phyloP scores from a whole-genome alignment of 2,113 vertebrate genomes.

The Trichechus manatus region DNA sequence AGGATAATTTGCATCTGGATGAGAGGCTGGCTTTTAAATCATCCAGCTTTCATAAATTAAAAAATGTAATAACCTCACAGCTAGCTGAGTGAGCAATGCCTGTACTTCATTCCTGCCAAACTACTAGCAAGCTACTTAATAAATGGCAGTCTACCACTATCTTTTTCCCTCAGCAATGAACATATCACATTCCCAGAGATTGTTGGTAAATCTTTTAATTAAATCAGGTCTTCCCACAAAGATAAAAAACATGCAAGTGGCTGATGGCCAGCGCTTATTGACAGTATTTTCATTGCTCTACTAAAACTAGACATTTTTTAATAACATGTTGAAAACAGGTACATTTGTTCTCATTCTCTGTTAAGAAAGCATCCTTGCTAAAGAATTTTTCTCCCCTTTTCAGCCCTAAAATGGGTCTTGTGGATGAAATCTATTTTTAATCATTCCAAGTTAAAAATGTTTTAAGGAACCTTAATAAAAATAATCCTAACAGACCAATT shows the following conservation, averaged over 20 bases:
- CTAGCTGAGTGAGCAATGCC: background rate
- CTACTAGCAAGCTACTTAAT: background rate
- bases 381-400: conserved; percentile 47
- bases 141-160: background rate
- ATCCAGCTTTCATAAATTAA: background rate
- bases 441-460: conserved; percentile 26
- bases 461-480: conserved; percentile 58
- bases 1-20: background rate
- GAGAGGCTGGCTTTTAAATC: conserved; percentile 32
- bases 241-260: background rate
- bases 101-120: background rate
- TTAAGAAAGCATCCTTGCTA: conserved; percentile 30
- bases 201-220: conserved; percentile 46
- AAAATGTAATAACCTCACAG: background rate
- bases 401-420: conserved; percentile 10
- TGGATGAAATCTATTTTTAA: conserved; percentile 56
- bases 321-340: conserved; percentile 42
- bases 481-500: conserved; percentile 3
- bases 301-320: conserved; percentile 43
- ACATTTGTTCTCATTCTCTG: conserved; percentile 55
- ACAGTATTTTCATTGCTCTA: conserved; percentile 11
- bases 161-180: background rate
- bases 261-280: background rate
- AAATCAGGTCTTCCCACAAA: conserved; percentile 42
- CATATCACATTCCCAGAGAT: conserved; percentile 56